Evolutionary conservation across 2,888 invertebrate species (phyloP).

Genomic region (Poecilobothrus nobilitatus): DNA sequence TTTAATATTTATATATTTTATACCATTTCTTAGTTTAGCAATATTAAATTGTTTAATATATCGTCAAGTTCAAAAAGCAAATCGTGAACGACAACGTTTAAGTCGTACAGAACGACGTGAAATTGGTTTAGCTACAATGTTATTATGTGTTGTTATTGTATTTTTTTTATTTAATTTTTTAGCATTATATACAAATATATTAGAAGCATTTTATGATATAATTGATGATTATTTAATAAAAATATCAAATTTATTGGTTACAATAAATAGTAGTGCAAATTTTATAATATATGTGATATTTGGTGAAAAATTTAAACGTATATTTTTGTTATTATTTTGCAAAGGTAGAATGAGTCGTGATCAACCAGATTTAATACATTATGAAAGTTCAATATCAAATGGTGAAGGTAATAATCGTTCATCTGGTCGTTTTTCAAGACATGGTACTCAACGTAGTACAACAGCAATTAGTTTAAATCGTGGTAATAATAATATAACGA

Average conservation of each 20-base stretch:
- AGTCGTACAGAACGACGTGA: conserved; percentile 86
- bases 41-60: conserved; percentile 87
- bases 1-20: conserved; percentile 84
- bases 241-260: conserved; percentile 84
- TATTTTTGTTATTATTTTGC: conserved; percentile 74
- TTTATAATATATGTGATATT: conserved; percentile 97
- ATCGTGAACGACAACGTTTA: conserved; percentile 78
- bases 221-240: conserved; percentile 65
- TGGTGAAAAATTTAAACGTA: conserved; percentile 89
- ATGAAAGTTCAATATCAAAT: conserved; percentile 74
- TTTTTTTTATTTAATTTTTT: conserved; percentile 89
- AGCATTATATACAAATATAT: conserved; percentile 75
- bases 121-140: conserved; percentile 89
- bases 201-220: conserved; percentile 66
- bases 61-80: conserved; percentile 79
- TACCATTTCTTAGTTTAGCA: conserved; percentile 82
- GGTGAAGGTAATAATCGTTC: conserved; percentile 59
- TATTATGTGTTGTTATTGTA: conserved; percentile 86
- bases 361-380: conserved; percentile 66
- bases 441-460: conserved; percentile 45
- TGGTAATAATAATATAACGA: conserved; percentile 27
- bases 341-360: conserved; percentile 55
- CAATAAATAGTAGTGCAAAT: conserved; percentile 94
- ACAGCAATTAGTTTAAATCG: conserved; percentile 25
- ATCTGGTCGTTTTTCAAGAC: conserved; percentile 52